These are phyloP conservation scores for Chrysodeixis includens DNA, from an alignment of 2,888 invertebrate genomes.

Conservation along the genomic window DNA sequence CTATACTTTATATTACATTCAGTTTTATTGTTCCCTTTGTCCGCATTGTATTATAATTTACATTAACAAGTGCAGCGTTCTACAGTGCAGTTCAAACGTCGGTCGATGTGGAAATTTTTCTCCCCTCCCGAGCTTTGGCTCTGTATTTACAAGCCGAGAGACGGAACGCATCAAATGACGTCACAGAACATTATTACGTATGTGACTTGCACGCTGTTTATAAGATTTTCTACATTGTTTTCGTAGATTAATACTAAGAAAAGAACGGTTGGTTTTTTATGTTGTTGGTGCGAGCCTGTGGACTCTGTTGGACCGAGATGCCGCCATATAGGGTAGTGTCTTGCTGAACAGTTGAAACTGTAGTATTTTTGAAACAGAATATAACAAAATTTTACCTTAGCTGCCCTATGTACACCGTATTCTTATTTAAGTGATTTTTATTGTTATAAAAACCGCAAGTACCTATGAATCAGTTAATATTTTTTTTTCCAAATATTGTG, in stretches of 20 bases:
- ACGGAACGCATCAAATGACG: conserved; percentile 26
- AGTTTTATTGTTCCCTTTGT: neutral
- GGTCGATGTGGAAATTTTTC: conserved; percentile 50
- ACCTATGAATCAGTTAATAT: no score
- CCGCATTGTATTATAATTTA: neutral
- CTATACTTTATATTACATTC: neutral
- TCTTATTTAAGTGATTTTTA: no score
- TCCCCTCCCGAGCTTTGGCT: conserved; percentile 32
- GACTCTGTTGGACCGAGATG: no score
- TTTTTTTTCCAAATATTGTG: no score
- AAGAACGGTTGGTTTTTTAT: no score
- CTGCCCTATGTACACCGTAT: no score
- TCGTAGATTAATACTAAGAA: neutral
- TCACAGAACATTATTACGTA: neutral
- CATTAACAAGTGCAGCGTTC: neutral
- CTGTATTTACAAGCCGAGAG: conserved; percentile 20
- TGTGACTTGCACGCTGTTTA: neutral
- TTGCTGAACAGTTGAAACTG: no score
- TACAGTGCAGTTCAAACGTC: neutral
- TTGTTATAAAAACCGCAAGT: no score
- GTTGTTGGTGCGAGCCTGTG: no score
- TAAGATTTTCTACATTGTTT: neutral
- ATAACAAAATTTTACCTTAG: no score
- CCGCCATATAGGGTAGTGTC: no score
- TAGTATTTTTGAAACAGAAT: no score